A percentile compares a stretch with the other conserved stretches of the same genome.
Conservation (phyloP, 2,888 invertebrate genomes). For the Apantesis nais region DNA sequence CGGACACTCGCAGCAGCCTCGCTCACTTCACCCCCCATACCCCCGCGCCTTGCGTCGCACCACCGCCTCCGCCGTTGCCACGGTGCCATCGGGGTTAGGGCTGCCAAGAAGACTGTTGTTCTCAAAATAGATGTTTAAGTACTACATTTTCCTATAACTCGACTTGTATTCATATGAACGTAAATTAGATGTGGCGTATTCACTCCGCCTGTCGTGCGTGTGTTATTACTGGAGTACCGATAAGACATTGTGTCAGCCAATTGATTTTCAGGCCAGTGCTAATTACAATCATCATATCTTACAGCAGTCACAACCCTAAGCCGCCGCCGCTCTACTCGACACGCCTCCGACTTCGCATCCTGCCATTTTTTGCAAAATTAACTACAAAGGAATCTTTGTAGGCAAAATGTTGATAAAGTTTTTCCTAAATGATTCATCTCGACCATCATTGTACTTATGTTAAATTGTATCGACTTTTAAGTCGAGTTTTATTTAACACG, state of each 20-base stretch:
- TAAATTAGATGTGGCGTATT: slow-evolving; percentile 28
- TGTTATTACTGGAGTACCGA: slow-evolving; percentile 33
- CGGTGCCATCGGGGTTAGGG: slow-evolving; percentile 35
- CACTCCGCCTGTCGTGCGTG: slow-evolving; percentile 25
- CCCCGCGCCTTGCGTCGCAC: slow-evolving; percentile 45
- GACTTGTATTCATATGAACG: slow-evolving; percentile 25
- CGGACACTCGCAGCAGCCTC: slow-evolving; percentile 79
- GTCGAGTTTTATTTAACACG: slow-evolving; percentile 43
- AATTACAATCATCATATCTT: slow-evolving; percentile 23
- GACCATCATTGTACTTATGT: slow-evolving; percentile 24
- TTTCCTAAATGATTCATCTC: slow-evolving; percentile 46
- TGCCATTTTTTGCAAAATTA: slow-evolving; percentile 79
- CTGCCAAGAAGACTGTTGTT: slow-evolving; percentile 32
- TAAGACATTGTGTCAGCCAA: slow-evolving; percentile 28
- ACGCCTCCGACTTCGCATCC: slow-evolving; percentile 78
- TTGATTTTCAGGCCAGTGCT: slow-evolving; percentile 38
- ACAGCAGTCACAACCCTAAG: slow-evolving; percentile 51
- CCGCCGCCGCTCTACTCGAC: slow-evolving; percentile 66
- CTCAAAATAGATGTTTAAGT: slow-evolving; percentile 18
- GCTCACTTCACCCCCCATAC: slow-evolving; percentile 52
- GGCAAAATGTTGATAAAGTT: slow-evolving; percentile 57
- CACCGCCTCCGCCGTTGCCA: slow-evolving; percentile 41
- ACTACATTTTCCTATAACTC: slow-evolving; percentile 16
- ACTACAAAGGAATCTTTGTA: slow-evolving; percentile 71
- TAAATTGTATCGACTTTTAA: slow-evolving; percentile 33